Evolutionary conservation across 2,888 invertebrate genomes (phyloP).

Genomic region (Ariolimax columbianus): DNA sequence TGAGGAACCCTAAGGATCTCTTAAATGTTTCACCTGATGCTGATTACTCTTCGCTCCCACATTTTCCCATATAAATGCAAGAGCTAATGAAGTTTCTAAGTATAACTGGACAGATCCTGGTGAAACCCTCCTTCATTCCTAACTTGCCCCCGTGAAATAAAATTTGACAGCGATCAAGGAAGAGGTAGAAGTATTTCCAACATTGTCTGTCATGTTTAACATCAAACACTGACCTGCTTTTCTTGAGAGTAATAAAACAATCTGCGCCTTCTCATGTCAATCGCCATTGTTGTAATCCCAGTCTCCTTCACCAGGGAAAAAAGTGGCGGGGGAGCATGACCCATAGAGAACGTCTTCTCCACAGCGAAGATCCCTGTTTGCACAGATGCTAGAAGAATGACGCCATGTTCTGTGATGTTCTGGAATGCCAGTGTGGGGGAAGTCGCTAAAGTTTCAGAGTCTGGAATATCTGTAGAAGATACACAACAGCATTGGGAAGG

Average conservation of each 20-base stretch:
- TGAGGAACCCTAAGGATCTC: too few species aligned
- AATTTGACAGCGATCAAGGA: too few species aligned
- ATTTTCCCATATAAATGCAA: too few species aligned
- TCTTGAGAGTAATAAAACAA: constrained; percentile 35
- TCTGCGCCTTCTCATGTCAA: constrained; percentile 18
- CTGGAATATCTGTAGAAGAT: constrained; percentile 1
- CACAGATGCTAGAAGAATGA: constrained; percentile 21
- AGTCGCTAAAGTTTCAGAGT: background rate
- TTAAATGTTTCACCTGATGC: too few species aligned
- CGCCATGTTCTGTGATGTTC: constrained; percentile 24
- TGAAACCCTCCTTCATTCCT: too few species aligned
- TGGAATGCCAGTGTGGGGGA: background rate
- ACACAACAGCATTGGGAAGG: background rate
- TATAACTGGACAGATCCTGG: too few species aligned
- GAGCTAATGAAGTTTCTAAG: too few species aligned
- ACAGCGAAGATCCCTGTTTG: constrained; percentile 13
- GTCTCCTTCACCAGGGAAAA: background rate
- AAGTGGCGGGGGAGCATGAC: background rate
- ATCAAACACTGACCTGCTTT: background rate
- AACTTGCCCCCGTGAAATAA: too few species aligned
- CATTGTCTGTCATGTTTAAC: too few species aligned
- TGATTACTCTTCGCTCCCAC: too few species aligned
- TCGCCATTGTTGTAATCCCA: constrained; percentile 30
- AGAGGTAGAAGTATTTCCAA: too few species aligned
- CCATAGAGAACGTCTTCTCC: constrained; percentile 41